Evolutionary conservation across 2,888 invertebrate genomes (phyloP).

Genomic region (Hirtodrosophila duncani): DNA sequence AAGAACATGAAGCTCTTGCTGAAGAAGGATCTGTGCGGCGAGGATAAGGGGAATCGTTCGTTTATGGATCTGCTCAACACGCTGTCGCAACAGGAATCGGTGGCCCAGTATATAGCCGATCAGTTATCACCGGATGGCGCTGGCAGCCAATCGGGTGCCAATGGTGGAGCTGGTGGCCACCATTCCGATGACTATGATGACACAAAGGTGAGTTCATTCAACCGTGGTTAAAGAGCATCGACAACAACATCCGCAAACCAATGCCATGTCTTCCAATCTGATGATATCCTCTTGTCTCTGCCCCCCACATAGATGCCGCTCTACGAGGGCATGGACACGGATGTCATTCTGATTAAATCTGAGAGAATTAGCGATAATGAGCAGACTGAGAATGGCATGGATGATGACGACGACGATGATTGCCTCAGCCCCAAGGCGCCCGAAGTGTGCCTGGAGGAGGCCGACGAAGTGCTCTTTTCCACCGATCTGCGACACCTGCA

Average conservation of each 20-base stretch:
- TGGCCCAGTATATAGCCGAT: conserved; percentile 74
- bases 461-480: conserved; percentile 75
- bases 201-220: conserved; percentile 69
- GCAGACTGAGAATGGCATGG: conserved; percentile 74
- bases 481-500: conserved; percentile 68
- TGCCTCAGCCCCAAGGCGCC: conserved; percentile 76
- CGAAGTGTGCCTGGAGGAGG: conserved; percentile 77
- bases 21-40: conserved; percentile 77
- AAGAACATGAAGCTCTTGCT: conserved; percentile 78
- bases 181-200: conserved; percentile 75
- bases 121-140: conserved; percentile 71
- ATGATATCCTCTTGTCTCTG: too few relatives aligned
- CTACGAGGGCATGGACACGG: conserved; percentile 74
- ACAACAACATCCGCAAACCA: too few relatives aligned
- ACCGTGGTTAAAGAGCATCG: neutral
- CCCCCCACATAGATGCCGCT: conserved; percentile 34
- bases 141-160: conserved; percentile 37
- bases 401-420: conserved; percentile 76
- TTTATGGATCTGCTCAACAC: conserved; percentile 77
- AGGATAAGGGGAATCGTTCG: conserved; percentile 73
- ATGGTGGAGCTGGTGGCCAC: conserved; percentile 38
- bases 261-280: too few relatives aligned
- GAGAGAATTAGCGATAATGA: conserved; percentile 78
- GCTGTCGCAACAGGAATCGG: conserved; percentile 75
- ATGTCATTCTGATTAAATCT: conserved; percentile 77